Evolutionary conservation across 1,140 invertebrate species (phyloP).

Genomic region (Druon quercuslanigerum): DNA sequence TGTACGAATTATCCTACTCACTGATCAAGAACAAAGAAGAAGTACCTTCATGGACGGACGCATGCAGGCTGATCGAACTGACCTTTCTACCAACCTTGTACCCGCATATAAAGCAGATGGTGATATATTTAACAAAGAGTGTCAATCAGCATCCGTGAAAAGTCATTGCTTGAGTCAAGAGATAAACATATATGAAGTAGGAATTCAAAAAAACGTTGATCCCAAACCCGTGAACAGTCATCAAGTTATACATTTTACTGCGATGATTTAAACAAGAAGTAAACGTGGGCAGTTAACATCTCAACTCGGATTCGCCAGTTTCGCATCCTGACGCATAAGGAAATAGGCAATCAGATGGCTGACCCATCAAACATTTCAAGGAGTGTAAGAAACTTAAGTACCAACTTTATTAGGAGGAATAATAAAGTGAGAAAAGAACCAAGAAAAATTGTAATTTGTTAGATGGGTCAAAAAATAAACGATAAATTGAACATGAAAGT

Average conservation of each 20-base stretch:
- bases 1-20: too few species aligned
- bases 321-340: background rate
- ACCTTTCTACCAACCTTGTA: background rate
- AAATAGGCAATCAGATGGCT: background rate
- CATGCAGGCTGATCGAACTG: background rate
- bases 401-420: background rate
- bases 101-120: background rate
- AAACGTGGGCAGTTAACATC: background rate
- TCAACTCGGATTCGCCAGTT: background rate
- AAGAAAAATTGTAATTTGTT: background rate
- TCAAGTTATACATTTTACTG: background rate
- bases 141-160: background rate
- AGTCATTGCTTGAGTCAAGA: background rate
- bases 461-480: background rate
- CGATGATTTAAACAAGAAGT: background rate
- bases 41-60: background rate
- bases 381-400: background rate
- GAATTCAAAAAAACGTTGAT: background rate
- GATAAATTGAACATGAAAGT: background rate
- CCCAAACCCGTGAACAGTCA: background rate
- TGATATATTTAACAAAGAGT: conserved; percentile 1
- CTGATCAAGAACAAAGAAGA: background rate
- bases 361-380: background rate
- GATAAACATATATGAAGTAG: background rate
- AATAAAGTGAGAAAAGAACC: background rate